Base-by-base conservation (phyloP, 2,113 vertebrate genomes). In the Lates calcarifer region DNA sequence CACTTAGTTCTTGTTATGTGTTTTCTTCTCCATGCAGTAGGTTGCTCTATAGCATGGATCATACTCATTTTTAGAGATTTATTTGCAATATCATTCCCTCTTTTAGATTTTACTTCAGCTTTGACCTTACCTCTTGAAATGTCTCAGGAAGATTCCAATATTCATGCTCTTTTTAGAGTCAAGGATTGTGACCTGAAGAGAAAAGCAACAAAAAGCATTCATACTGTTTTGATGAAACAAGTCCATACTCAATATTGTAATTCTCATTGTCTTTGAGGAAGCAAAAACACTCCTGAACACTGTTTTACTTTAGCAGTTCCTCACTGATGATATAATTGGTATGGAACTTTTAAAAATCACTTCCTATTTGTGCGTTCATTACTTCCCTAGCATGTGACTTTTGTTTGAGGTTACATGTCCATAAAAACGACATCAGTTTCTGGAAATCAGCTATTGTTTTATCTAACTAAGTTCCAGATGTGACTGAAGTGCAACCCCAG, bases 161-260 rank as follows among this genome's bases (percentile, higher is more conserved):
- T 95, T 96, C 95, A 96, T 96, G 24, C 94, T 94, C 81, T 92
- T 94, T 87, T 95, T 96, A 22, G 93, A 92, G 84, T 94, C 94
- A 43, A 96, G 87, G 73, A 96, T 94, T 33, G 90, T 91, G 39
- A 95, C 88, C 95, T 96, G 51, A 64, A 60, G 75, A 72, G 45
- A 79, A 71, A 47, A 51, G 39, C 9, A 81, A 29, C 4, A 76
- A 1, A 13, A 49, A 64, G 6, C 8, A 55, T 24, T 13, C 47
- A 26, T 37, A 51, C 1, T 39, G 53, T 72, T 53, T 20, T 53
- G 18, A 67, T 9, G 2, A 14, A 9, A 33, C 31, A 70, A n/a
- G 39, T 60, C 2, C 18, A 35, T 14, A 31, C 14, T 45, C 5
- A 26, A 37, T 18, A 63, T 20, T 53, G 17, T 24, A 62, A 26